Base-by-base conservation (phyloP, 2,888 invertebrate genomes). In the Epirrita christyi region DNA sequence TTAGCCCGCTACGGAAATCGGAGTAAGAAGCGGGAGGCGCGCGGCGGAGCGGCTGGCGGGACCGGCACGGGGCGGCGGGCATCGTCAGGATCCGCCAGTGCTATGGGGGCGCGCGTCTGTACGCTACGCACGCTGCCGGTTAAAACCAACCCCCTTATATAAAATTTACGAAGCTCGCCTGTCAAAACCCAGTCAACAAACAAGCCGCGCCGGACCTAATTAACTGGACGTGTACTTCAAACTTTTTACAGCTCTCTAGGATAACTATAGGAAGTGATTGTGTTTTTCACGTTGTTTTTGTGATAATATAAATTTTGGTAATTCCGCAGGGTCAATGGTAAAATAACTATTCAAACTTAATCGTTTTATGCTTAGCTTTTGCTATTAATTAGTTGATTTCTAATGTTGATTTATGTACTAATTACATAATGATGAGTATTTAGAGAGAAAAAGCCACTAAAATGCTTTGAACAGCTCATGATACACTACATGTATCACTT, bases 1-100 rank as follows among this genome's bases (percentile, higher is more conserved):
- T 88, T 83, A 87, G 86, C 78, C 73, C 71, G 80, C 78, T 80
- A 80, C 80, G 81, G 83, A 76, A 81, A 81, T 80, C 83, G 76
- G 83, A 85, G 84, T 80, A 80, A 69, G 81, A 66, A 75, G 72
- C 75, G 80, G 72, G 73, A 74, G 70, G 76, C 73, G 68, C 71
- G 60, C 41, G 48, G 28, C 43, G 52, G 57, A 45, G 44, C 56
- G 74, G 72, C 72, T 66, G 75, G 75, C 66, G 70, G 66, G 68
- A 65, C 44, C 62, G 63, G 55, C 59, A 49, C 50, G 61, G 56
- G 43, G 43, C 56, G 61, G 29, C 48, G 50, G 50, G 57, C 53
- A 53, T 51, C 53, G 59, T 55, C 62, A 63, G 55, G 59, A 66
- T 59, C 55, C 62, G 81, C 76, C 85, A 88, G 88, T 88, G 76